These are phyloP conservation scores for Nymphalis io DNA, from an alignment of 1,140 invertebrate species.

Conservation along the genomic window DNA sequence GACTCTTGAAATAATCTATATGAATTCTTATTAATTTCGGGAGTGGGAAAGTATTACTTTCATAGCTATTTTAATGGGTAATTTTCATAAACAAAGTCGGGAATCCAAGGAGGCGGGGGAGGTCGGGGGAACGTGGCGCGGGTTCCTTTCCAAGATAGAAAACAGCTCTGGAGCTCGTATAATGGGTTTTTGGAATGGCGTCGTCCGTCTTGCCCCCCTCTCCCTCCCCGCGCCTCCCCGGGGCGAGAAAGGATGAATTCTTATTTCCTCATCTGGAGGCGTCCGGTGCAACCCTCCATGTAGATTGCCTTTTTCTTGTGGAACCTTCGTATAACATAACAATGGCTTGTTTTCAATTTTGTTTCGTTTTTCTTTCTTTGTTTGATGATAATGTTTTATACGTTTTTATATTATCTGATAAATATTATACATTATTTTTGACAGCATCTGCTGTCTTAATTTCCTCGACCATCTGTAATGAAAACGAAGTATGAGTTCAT, in stretches of 20 bases:
- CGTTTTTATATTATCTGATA: slow-evolving; percentile 28
- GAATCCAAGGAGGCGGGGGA: slow-evolving; percentile 54
- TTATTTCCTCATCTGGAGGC: slow-evolving; percentile 79
- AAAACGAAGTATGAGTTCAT: background rate
- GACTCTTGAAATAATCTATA: slow-evolving; percentile 65
- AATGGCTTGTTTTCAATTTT: slow-evolving; percentile 80
- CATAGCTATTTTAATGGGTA: slow-evolving; percentile 80
- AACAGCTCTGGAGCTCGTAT: slow-evolving; percentile 80
- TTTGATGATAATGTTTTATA: slow-evolving; percentile 54
- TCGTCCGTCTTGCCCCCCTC: slow-evolving; percentile 78
- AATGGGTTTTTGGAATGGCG: slow-evolving; percentile 81
- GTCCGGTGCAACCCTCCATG: slow-evolving; percentile 76
- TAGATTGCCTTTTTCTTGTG: slow-evolving; percentile 79
- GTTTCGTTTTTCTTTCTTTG: slow-evolving; percentile 61
- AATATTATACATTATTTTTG: slow-evolving; percentile 1
- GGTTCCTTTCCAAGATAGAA: slow-evolving; percentile 79
- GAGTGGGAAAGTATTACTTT: slow-evolving; percentile 78
- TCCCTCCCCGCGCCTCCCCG: slow-evolving; percentile 45
- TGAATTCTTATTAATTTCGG: slow-evolving; percentile 80
- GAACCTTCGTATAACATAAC: slow-evolving; percentile 76
- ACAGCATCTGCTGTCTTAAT: background rate
- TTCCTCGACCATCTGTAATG: slow-evolving; percentile 10
- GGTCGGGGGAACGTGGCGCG: slow-evolving; percentile 48
- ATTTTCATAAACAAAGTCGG: slow-evolving; percentile 80
- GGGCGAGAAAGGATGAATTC: slow-evolving; percentile 79